Evolutionary conservation across 2,888 invertebrate genomes (phyloP).

Genomic region (Cinara cedri): DNA sequence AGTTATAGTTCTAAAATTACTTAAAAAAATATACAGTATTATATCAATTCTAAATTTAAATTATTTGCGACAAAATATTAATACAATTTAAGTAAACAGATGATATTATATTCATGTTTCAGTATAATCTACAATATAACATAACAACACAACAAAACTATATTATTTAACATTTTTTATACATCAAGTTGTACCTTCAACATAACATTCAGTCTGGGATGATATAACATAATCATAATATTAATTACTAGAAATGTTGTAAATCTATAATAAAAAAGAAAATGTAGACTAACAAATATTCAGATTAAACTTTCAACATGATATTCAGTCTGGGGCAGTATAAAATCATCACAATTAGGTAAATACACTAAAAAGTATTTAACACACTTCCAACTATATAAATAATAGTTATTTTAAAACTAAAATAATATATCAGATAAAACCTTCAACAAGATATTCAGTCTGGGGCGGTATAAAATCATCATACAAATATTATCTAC

Average conservation of each 20-base stretch:
- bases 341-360: conserved; percentile 39
- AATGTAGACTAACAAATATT: not conserved
- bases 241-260: too few relatives aligned
- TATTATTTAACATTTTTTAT: too few relatives aligned
- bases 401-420: not conserved
- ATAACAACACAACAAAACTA: too few relatives aligned
- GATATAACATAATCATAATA: conserved; percentile 33
- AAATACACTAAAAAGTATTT: too few relatives aligned
- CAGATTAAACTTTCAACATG: conserved; percentile 44
- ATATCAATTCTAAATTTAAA: too few relatives aligned
- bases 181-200: conserved; percentile 13
- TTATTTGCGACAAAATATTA: too few relatives aligned
- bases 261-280: not conserved
- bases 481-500: not conserved
- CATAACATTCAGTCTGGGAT: conserved; percentile 19
- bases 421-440: not conserved
- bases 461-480: conserved; percentile 40
- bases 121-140: too few relatives aligned
- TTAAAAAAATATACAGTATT: too few relatives aligned
- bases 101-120: too few relatives aligned
- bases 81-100: too few relatives aligned
- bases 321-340: conserved; percentile 47
- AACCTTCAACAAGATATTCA: conserved; percentile 26
- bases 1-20: too few relatives aligned
- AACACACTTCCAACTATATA: too few relatives aligned